Base-by-base conservation (phyloP, 2,888 invertebrate species). In the Cotesia congregata region DNA sequence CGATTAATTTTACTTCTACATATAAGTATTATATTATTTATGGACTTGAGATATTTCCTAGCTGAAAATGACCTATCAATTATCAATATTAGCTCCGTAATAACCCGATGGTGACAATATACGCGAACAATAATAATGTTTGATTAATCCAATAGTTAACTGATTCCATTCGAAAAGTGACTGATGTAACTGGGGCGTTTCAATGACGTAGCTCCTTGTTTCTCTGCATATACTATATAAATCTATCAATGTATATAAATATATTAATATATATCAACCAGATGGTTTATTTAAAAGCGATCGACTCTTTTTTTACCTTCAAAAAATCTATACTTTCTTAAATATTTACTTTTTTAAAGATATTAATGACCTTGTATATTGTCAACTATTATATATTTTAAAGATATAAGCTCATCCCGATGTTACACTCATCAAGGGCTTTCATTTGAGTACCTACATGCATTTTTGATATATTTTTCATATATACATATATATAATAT, bases 121-220 rank as follows among this genome's bases (percentile, higher is more conserved):
- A 50, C 50, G 50, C 7, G 9, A 50, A 50, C 50, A 15, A 39
- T 50, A 67, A 67, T 59, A 67, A 39, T 67, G 39, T 20, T 75
- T 50, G 50, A 38, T 41, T 67, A 67, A 59, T 50, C 68, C 72
- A 50, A 77, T 77, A 74, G 69, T 69, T 65, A 73, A 65, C 7
- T 12, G 50, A 12, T 30, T 69, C 86, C 82, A 85, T 82, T 82
- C 80, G 69, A 82, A 85, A 80, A 83, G 84, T 83, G 85, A 83
- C 83, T 85, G 88, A 82, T 84, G 85, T 83, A 86, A 85, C 83
- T 87, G 84, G 87, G 85, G 87, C 86, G 86, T 85, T 84, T 85
- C 84, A 82, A 83, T 86, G 85, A 84, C 83, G 85, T 80, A 82
- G 80, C 30, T 61, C 61, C 39, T 67, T 41, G 15, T 65, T 68